These are phyloP conservation scores for Zeuzera pyrina DNA, from an alignment of 2,888 invertebrate genomes.

Conservation along the genomic window DNA sequence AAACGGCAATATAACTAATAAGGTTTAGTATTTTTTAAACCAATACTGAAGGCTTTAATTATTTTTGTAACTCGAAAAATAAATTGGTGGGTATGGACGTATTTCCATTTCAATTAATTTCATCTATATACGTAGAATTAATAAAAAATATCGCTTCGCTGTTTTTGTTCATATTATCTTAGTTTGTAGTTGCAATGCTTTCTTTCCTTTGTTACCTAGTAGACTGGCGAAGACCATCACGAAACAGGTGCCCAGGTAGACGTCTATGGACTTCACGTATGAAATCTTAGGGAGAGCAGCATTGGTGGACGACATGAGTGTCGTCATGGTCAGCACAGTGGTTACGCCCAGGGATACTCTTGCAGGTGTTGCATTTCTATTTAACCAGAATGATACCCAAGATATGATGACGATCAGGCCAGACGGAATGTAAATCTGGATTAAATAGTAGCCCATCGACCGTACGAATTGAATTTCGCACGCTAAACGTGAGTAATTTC, in stretches of 20 bases:
- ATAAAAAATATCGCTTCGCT: too few species aligned
- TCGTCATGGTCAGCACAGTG: slow-evolving; percentile 98
- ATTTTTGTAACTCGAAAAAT: too few species aligned
- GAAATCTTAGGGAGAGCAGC: slow-evolving; percentile 98
- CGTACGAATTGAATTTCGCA: slow-evolving; percentile 98
- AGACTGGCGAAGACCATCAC: slow-evolving; percentile 99
- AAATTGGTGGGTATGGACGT: too few species aligned
- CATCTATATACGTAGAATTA: too few species aligned
- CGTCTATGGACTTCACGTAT: slow-evolving; percentile 98
- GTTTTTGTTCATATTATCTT: too few species aligned
- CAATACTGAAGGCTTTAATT: too few species aligned
- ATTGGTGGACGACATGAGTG: slow-evolving; percentile 96
- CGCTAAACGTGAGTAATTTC: slow-evolving; percentile 96
- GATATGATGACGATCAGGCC: slow-evolving; percentile 97
- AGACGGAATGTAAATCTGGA: slow-evolving; percentile 98
- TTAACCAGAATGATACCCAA: slow-evolving; percentile 98
- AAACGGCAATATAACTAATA: too few species aligned
- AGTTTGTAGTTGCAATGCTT: not conserved
- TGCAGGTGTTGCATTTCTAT: slow-evolving; percentile 95
- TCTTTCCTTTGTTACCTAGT: slow-evolving; percentile 78
- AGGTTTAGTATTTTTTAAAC: not conserved
- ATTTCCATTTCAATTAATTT: too few species aligned
- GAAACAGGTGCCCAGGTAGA: slow-evolving; percentile 97
- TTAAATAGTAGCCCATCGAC: slow-evolving; percentile 98
- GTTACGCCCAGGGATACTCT: slow-evolving; percentile 95